phyloP scores from a whole-genome alignment of 2,888 invertebrate genomes.

The Acronicta alni region DNA sequence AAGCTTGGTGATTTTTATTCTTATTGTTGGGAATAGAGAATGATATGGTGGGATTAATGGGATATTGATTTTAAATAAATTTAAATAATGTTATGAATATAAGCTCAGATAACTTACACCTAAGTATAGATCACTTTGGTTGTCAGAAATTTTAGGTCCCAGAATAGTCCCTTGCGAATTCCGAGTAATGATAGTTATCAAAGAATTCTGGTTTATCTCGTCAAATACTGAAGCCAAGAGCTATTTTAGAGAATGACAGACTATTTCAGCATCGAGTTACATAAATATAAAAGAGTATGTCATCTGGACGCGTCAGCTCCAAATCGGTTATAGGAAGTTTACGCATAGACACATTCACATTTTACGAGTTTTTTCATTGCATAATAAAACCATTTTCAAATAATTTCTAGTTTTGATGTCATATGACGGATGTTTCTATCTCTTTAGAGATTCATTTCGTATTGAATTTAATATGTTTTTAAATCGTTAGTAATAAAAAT shows the following conservation, averaged over 20 bases:
- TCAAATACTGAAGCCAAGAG: conserved; percentile 1
- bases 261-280: conserved; percentile 43
- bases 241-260: conserved; percentile 50
- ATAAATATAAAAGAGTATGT: conserved; percentile 56
- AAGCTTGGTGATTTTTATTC: conserved; percentile 60
- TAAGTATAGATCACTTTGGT: neutral
- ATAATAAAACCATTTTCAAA: conserved; percentile 65
- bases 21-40: conserved; percentile 56
- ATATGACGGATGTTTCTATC: conserved; percentile 56
- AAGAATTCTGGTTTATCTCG: neutral
- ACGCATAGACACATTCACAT: conserved; percentile 53
- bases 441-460: conserved; percentile 45
- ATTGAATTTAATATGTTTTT: conserved; percentile 56
- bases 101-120: neutral
- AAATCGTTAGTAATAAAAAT: conserved; percentile 57
- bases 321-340: conserved; percentile 55
- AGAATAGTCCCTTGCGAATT: conserved; percentile 9
- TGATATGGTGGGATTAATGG: conserved; percentile 56
- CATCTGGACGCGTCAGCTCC: conserved; percentile 52
- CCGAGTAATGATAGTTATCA: neutral
- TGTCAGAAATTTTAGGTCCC: conserved; percentile 1
- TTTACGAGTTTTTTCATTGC: conserved; percentile 67
- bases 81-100: neutral
- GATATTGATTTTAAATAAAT: conserved; percentile 35
- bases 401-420: conserved; percentile 67